A percentile compares a stretch with the other conserved stretches of the same genome.
These are phyloP conservation scores for Atherinosoma microstoma DNA, from an alignment of 2,797 vertebrate genomes.

Conservation along the genomic window DNA sequence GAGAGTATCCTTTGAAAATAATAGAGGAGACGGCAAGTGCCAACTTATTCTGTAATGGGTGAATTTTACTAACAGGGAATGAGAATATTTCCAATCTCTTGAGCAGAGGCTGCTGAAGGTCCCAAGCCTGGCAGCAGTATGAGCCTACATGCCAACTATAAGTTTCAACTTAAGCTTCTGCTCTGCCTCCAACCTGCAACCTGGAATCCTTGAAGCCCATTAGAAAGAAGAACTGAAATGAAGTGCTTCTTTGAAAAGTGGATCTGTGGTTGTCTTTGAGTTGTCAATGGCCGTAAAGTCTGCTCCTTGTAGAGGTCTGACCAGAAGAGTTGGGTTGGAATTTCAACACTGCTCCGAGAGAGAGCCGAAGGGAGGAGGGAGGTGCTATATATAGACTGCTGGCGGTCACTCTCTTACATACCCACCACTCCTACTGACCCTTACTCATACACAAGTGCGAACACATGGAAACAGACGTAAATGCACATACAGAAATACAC, in stretches of 20 bases:
- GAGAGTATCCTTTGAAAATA: constrained; percentile 40
- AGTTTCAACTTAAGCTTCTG: constrained; percentile 53
- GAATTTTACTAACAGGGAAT: constrained; percentile 14
- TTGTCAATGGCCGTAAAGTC: constrained; percentile 68
- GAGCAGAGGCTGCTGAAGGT: constrained; percentile 39
- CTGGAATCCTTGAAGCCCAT: constrained; percentile 47
- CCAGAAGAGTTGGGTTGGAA: constrained; percentile 87
- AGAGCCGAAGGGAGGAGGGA: constrained; percentile 71
- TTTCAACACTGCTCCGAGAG: constrained; percentile 91
- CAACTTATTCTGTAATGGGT: constrained; percentile 18
- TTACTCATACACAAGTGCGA: constrained; percentile 69
- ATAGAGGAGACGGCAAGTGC: constrained; percentile 5
- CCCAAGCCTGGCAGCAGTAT: constrained; percentile 53
- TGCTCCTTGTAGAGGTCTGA: constrained; percentile 80
- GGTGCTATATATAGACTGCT: constrained; percentile 79
- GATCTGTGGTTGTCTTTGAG: constrained; percentile 45
- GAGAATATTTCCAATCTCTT: constrained; percentile 47
- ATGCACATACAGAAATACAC: constrained; percentile 21
- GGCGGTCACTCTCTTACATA: constrained; percentile 81
- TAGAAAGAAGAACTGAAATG: constrained; percentile 33
- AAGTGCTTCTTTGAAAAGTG: constrained; percentile 46
- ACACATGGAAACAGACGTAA: constrained; percentile 41
- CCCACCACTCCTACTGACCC: constrained; percentile 85
- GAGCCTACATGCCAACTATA: constrained; percentile 54
- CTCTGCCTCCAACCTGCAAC: constrained; percentile 38